These are phyloP conservation scores for Slavum lentiscoides DNA, from an alignment of 2,888 invertebrate species.

Conservation along the genomic window DNA sequence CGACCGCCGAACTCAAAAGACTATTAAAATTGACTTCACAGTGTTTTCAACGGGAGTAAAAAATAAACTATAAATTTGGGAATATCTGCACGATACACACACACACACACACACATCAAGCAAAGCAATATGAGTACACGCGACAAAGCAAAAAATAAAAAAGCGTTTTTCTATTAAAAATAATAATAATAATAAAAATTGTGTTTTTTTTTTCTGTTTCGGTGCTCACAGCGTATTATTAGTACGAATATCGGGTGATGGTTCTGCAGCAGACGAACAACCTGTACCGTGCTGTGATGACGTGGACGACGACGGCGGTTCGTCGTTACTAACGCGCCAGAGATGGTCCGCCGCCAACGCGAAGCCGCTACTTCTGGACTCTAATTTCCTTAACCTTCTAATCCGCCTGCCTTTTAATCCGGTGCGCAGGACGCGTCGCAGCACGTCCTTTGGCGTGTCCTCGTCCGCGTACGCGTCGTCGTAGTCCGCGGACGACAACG, in stretches of 20 bases:
- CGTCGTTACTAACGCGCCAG: constrained; percentile 39
- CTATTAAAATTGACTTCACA: too few species aligned
- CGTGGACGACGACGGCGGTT: constrained; percentile 12
- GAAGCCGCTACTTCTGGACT: constrained; percentile 56
- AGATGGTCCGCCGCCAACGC: constrained; percentile 21
- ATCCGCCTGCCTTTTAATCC: constrained; percentile 56
- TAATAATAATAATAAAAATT: too few species aligned
- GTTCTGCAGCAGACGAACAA: constrained; percentile 45
- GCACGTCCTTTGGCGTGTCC: constrained; percentile 45
- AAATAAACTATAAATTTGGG: too few species aligned
- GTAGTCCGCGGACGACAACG: not conserved
- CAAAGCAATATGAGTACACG: not conserved
- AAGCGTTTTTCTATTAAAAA: not conserved
- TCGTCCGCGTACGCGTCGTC: constrained; percentile 12
- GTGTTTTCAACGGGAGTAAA: too few species aligned
- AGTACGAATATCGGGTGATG: constrained; percentile 37
- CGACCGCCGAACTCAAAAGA: too few species aligned
- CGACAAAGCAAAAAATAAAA: constrained; percentile 1
- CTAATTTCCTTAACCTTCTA: constrained; percentile 56
- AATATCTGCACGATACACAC: not conserved
- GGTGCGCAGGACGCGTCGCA: constrained; percentile 36
- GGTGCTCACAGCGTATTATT: constrained; percentile 49
- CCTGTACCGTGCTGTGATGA: constrained; percentile 22
- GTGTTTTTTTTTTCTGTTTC: constrained; percentile 12
- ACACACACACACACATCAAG: not conserved